Percentiles rank a stretch among this genome's conserved stretches.
phyloP scores from a whole-genome alignment of 2,113 vertebrate genomes.

The Lethenteron camtschaticum region DNA sequence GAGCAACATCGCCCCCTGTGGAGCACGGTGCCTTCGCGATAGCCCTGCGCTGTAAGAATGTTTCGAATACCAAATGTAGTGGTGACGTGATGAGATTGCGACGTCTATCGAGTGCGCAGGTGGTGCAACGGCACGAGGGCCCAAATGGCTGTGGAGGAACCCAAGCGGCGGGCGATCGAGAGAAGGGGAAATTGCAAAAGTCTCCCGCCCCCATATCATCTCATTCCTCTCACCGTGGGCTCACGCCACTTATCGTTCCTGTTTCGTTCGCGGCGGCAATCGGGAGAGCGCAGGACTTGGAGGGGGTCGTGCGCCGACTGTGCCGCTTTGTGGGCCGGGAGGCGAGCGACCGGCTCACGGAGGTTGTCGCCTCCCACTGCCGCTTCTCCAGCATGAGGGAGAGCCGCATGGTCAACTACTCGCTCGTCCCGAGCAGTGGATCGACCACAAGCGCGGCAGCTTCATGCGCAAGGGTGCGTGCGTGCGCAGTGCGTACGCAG shows the following conservation, averaged over 20 bases:
- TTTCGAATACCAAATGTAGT: too few relatives aligned
- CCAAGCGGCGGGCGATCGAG: neutral
- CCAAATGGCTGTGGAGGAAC: neutral
- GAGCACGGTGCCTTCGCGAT: too few relatives aligned
- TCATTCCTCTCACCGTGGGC: neutral
- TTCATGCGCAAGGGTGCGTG: slow-evolving; percentile 55
- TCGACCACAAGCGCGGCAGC: slow-evolving; percentile 37
- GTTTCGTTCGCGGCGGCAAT: neutral
- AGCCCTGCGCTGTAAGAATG: too few relatives aligned
- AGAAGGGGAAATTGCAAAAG: neutral
- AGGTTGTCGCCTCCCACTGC: slow-evolving; percentile 23
- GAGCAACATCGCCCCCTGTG: too few relatives aligned
- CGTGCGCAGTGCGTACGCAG: neutral
- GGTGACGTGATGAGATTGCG: too few relatives aligned
- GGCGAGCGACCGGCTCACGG: slow-evolving; percentile 21
- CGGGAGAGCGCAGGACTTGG: slow-evolving; percentile 24
- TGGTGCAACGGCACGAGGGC: neutral
- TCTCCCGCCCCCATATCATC: neutral
- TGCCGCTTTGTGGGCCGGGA: slow-evolving; percentile 27
- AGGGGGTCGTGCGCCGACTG: slow-evolving; percentile 19
- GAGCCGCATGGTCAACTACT: slow-evolving; percentile 43
- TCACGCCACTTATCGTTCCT: neutral
- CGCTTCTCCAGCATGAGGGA: slow-evolving; percentile 40
- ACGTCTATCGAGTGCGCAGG: neutral
- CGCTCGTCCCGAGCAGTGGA: slow-evolving; percentile 27